Percentiles rank a stretch among this genome's conserved stretches.
phyloP scores from a whole-genome alignment of 2,888 invertebrate genomes.

The Drosophila sordidula region DNA sequence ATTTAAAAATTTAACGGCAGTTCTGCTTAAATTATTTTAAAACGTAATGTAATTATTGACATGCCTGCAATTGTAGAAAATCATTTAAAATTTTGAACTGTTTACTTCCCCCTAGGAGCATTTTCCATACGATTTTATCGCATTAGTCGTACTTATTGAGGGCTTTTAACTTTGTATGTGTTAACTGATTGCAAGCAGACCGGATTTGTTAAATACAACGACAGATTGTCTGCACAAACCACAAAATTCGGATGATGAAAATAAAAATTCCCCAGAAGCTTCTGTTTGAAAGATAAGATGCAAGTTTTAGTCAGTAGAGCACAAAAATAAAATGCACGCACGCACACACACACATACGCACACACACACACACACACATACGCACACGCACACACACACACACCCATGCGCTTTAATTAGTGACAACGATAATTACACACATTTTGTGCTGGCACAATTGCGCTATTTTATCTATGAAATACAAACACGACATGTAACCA shows the following conservation, averaged over 20 bases:
- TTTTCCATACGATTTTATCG: conserved; percentile 3
- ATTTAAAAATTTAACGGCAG: background rate
- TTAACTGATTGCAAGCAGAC: conserved; percentile 23
- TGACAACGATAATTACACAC: conserved; percentile 82
- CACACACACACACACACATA: conserved; percentile 20
- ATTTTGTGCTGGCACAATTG: conserved; percentile 67
- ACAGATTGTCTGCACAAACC: conserved; percentile 49
- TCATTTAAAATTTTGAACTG: too few relatives aligned
- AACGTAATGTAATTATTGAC: too few relatives aligned
- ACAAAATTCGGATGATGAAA: conserved; percentile 25
- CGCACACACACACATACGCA: conserved; percentile 3
- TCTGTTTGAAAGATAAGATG: conserved; percentile 32
- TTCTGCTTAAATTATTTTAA: background rate
- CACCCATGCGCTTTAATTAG: conserved; percentile 72
- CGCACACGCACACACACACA: conserved; percentile 34
- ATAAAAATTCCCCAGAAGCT: conserved; percentile 38
- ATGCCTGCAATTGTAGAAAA: too few relatives aligned
- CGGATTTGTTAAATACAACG: conserved; percentile 56
- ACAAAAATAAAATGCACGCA: conserved; percentile 21
- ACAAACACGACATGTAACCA: conserved; percentile 66
- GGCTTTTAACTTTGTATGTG: background rate
- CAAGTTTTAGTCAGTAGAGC: conserved; percentile 31
- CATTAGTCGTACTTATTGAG: conserved; percentile 10
- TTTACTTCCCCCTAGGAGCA: too few relatives aligned
- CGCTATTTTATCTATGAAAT: conserved; percentile 69